These are phyloP conservation scores for Thera obeliscata DNA, from an alignment of 2,888 invertebrate species.

Conservation along the genomic window DNA sequence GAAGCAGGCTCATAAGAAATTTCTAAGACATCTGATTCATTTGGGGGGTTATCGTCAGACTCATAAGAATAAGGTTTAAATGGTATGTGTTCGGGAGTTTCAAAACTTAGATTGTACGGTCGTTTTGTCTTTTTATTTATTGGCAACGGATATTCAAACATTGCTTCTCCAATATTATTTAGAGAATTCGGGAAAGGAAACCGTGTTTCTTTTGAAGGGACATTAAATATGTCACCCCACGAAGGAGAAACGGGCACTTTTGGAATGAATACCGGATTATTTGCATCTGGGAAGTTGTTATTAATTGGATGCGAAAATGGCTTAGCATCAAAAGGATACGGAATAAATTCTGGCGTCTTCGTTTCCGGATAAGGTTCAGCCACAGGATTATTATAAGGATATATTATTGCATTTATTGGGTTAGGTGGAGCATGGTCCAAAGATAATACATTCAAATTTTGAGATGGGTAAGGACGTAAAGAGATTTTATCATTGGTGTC, in stretches of 20 bases:
- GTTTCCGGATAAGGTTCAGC: neutral
- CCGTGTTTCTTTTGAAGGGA: neutral
- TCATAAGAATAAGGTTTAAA: neutral
- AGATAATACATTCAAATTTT: neutral
- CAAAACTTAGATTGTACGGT: neutral
- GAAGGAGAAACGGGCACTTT: neutral
- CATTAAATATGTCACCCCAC: neutral
- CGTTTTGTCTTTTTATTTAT: neutral
- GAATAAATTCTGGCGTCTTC: neutral
- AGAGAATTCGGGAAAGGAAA: neutral
- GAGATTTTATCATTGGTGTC: neutral
- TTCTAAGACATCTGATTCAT: slow-evolving; percentile 4
- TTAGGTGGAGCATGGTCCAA: neutral
- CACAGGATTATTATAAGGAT: neutral
- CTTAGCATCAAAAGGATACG: neutral
- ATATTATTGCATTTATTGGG: neutral
- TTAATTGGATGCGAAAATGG: neutral
- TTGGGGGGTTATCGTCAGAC: neutral
- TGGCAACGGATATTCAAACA: neutral
- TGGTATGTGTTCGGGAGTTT: neutral
- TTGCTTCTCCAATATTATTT: neutral
- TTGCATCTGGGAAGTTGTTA: neutral
- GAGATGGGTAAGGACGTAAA: neutral
- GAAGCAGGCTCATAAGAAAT: slow-evolving; percentile 5
- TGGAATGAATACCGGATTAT: neutral